phyloP scores from a whole-genome alignment of 2,797 vertebrate genomes.

The Helicolenus hilgendorfi region DNA sequence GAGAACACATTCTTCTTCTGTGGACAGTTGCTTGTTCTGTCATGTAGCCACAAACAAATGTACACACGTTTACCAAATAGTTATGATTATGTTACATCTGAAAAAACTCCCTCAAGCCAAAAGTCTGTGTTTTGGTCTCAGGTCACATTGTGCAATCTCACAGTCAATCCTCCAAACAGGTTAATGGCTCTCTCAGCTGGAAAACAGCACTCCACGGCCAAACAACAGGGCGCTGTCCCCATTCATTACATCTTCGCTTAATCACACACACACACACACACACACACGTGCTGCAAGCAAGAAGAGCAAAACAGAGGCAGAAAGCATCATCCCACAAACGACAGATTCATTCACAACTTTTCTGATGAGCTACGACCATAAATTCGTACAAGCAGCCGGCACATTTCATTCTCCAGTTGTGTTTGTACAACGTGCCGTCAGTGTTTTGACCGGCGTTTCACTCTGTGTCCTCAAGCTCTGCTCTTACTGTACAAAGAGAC shows the following conservation, averaged over 20 bases:
- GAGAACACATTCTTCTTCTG: neutral
- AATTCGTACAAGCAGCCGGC: neutral
- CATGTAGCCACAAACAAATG: neutral
- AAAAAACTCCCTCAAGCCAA: neutral
- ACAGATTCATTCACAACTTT: conserved; percentile 8
- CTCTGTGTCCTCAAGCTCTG: neutral
- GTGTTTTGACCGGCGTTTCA: neutral
- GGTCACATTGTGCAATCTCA: conserved; percentile 34
- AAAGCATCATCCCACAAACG: neutral
- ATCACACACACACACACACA: conserved; percentile 38
- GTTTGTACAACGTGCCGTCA: neutral
- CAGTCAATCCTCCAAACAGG: conserved; percentile 44
- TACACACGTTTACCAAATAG: conserved; percentile 15
- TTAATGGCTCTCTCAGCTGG: conserved; percentile 70
- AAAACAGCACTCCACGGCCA: conserved; percentile 41
- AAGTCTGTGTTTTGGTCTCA: conserved; percentile 5
- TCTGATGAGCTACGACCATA: neutral
- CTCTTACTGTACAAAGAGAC: neutral
- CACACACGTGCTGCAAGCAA: neutral
- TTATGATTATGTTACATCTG: neutral
- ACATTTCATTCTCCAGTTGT: neutral
- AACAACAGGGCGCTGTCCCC: conserved; percentile 56
- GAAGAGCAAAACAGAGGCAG: conserved; percentile 27
- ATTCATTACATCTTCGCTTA: conserved; percentile 61
- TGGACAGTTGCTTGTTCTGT: neutral